A percentile compares a stretch with the other conserved stretches of the same genome.
These are phyloP conservation scores for Dendroctonus valens DNA, from an alignment of 1,140 invertebrate species.

Conservation along the genomic window DNA sequence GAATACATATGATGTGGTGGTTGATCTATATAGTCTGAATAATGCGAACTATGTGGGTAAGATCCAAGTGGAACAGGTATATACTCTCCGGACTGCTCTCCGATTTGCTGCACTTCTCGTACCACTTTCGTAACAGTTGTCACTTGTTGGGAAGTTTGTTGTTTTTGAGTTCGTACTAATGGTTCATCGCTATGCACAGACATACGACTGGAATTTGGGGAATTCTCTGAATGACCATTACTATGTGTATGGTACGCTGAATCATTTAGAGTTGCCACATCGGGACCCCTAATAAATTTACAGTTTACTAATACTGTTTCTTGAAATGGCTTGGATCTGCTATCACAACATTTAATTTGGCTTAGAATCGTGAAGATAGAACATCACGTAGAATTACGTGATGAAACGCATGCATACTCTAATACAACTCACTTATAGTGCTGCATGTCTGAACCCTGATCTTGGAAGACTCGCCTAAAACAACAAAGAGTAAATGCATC, in stretches of 20 bases:
- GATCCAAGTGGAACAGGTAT: slow-evolving; percentile 49
- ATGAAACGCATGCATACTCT: slow-evolving; percentile 34
- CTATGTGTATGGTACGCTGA: slow-evolving; percentile 49
- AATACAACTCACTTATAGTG: slow-evolving; percentile 63
- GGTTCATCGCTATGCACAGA: slow-evolving; percentile 53
- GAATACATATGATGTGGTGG: slow-evolving; percentile 51
- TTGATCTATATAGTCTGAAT: slow-evolving; percentile 52
- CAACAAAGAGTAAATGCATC: slow-evolving; percentile 44
- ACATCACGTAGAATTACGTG: not conserved
- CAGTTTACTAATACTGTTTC: too few species aligned
- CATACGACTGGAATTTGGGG: slow-evolving; percentile 54
- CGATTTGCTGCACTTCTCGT: slow-evolving; percentile 58
- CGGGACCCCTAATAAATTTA: slow-evolving; percentile 40
- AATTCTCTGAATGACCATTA: slow-evolving; percentile 55
- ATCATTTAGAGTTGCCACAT: slow-evolving; percentile 46
- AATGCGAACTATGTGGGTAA: slow-evolving; percentile 48
- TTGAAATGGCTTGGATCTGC: too few species aligned
- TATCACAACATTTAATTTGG: too few species aligned
- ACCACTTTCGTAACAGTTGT: slow-evolving; percentile 60
- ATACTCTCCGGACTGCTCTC: slow-evolving; percentile 56
- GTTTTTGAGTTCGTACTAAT: slow-evolving; percentile 52
- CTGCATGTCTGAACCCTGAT: slow-evolving; percentile 64
- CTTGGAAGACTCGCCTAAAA: slow-evolving; percentile 64
- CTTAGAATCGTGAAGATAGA: too few species aligned
- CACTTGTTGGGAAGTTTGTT: slow-evolving; percentile 55